Conservation (phyloP, 2,888 invertebrate species). For the Dynastes maya region DNA sequence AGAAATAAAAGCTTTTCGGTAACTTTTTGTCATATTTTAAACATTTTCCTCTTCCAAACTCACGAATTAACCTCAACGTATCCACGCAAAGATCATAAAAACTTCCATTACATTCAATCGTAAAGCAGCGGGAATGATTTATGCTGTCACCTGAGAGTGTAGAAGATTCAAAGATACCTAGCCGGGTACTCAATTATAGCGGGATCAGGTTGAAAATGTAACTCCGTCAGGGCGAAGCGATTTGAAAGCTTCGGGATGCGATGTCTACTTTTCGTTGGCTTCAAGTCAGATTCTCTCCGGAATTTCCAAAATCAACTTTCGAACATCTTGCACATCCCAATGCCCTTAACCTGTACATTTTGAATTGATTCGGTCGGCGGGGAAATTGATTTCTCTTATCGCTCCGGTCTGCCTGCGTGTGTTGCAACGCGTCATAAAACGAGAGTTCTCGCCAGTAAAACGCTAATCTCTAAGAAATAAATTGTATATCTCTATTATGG, state of each 20-base stretch:
- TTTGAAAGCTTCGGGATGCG: constrained; percentile 36
- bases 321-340: neutral
- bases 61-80: neutral
- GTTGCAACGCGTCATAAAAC: constrained; percentile 25
- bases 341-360: constrained; percentile 10
- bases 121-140: constrained; percentile 45
- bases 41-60: too few species aligned
- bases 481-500: constrained; percentile 44
- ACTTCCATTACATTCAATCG: constrained; percentile 25
- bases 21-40: too few species aligned
- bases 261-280: constrained; percentile 46
- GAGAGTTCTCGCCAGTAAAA: constrained; percentile 39
- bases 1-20: too few species aligned
- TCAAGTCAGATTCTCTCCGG: constrained; percentile 34
- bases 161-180: constrained; percentile 38
- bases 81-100: constrained; percentile 10
- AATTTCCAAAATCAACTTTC: constrained; percentile 38
- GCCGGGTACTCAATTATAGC: constrained; percentile 46
- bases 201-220: constrained; percentile 45
- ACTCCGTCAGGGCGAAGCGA: constrained; percentile 21
- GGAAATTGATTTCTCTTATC: constrained; percentile 41
- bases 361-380: constrained; percentile 23
- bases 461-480: constrained; percentile 45
- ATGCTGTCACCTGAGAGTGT: constrained; percentile 48
- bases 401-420: constrained; percentile 14